phyloP scores from a whole-genome alignment of 2,888 invertebrate species.

The Stenurella melanura region DNA sequence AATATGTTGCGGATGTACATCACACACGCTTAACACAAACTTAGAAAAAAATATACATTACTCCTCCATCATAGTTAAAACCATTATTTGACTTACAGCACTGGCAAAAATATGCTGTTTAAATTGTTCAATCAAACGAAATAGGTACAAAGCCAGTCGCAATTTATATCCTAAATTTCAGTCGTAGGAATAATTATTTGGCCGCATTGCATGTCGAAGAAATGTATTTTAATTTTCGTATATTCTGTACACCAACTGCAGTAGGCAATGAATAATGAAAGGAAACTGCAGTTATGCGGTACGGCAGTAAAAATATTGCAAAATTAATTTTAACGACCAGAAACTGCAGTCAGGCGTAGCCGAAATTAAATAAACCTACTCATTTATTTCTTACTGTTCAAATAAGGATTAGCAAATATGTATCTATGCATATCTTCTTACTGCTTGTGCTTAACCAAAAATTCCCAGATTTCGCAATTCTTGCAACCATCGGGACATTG shows the following conservation, averaged over 20 bases:
- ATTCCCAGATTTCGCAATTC: too few relatives aligned
- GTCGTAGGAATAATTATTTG: conserved; percentile 20
- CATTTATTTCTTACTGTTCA: too few relatives aligned
- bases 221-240: conserved; percentile 33
- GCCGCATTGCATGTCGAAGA: conserved; percentile 37
- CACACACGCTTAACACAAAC: too few relatives aligned
- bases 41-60: too few relatives aligned
- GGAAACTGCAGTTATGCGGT: conserved; percentile 19
- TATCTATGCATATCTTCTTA: too few relatives aligned
- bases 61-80: not conserved
- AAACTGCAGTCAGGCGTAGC: too few relatives aligned
- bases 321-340: not conserved
- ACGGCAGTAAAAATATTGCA: not conserved
- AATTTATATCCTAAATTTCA: conserved; percentile 26
- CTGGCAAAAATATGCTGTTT: conserved; percentile 2
- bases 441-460: too few relatives aligned
- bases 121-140: conserved; percentile 1
- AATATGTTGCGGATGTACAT: too few relatives aligned
- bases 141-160: not conserved
- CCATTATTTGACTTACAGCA: not conserved
- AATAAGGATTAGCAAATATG: too few relatives aligned
- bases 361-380: too few relatives aligned
- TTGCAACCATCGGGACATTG: too few relatives aligned
- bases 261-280: conserved; percentile 28
- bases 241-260: conserved; percentile 22